Conservation (phyloP, 2,888 invertebrate genomes). For the Galerucella nymphaeae region DNA sequence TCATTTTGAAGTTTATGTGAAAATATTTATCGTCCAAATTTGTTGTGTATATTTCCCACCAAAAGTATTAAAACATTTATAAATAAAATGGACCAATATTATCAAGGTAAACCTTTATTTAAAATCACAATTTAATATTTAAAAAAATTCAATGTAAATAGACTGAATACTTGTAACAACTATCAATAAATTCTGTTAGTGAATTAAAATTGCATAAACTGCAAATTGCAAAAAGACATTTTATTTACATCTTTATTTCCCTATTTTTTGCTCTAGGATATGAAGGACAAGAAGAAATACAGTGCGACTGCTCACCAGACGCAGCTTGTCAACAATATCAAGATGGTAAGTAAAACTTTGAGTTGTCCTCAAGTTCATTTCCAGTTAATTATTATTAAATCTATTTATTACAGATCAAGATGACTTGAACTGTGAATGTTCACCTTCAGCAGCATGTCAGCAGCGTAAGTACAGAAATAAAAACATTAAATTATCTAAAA, state of each 20-base stretch:
- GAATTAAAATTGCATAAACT: not conserved
- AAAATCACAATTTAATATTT: not conserved
- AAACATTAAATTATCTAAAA: not conserved
- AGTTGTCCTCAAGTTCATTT: too few species aligned
- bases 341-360: not conserved
- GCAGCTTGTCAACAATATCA: slow-evolving; percentile 10
- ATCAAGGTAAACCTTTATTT: slow-evolving; percentile 3
- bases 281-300: slow-evolving; percentile 1
- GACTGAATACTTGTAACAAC: too few species aligned
- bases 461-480: not conserved
- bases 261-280: not conserved
- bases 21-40: slow-evolving; percentile 9
- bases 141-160: not conserved
- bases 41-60: not conserved
- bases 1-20: slow-evolving; percentile 9
- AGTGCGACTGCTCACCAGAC: slow-evolving; percentile 10
- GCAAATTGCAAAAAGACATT: not conserved
- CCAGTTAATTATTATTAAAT: not conserved
- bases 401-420: not conserved
- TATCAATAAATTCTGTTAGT: too few species aligned
- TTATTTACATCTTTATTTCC: not conserved
- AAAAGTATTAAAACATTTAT: not conserved
- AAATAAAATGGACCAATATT: slow-evolving; percentile 10
- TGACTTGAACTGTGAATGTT: slow-evolving; percentile 2
- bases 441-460: not conserved